Evolutionary conservation across 2,113 vertebrate species (phyloP), one percentile per base, ranked within the genome.

Genomic region (Electrona antarctica): DNA sequence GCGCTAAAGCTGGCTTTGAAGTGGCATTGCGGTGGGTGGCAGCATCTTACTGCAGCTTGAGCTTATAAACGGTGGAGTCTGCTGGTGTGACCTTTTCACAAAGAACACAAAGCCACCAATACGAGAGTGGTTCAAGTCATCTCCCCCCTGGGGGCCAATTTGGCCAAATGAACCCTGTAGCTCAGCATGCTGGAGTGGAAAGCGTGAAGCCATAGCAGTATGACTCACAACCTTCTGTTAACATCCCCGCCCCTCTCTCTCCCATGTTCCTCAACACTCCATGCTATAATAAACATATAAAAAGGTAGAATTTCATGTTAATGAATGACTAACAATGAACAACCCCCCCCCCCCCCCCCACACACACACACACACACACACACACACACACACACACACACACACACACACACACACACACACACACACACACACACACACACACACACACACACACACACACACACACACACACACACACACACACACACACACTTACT

Each of bases 51-150:
- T 6, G 33, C 33, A 41, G 33, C 33, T 41, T 41, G 3, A 41
- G 33, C 33, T 41, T 41, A 41, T 41, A 41, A 41, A 41, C 33
- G 33, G 33, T 41, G 33, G 21, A 21, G 72, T 76, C 41, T 29
- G 52, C 60, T 78, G 52, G 73, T 55, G 14, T 71, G 57, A 71
- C 67, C 59, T 78, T 78, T 64, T 3, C 29, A 61, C 29, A 41
- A 54, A 71, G 46, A 66, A 67, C 65, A 54, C n/a, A 68, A 41
- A 64, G 64, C 0, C 3, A 15, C 57, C 46, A 56, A 61, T 58
- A 41, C 33, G 47, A 2, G 10, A 56, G 59, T 15, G 29, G 59
- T 64, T 51, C 49, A 59, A 59, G 28, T 49, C 55, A 54, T 54
- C n/a, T 41, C 33, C 33, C 33, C 33, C 33, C 33, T 5, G 10